Percentiles rank a stretch among this genome's conserved stretches.
phyloP scores from a whole-genome alignment of 92 coral and sea anemone species.

The Virgularia gustaviana region DNA sequence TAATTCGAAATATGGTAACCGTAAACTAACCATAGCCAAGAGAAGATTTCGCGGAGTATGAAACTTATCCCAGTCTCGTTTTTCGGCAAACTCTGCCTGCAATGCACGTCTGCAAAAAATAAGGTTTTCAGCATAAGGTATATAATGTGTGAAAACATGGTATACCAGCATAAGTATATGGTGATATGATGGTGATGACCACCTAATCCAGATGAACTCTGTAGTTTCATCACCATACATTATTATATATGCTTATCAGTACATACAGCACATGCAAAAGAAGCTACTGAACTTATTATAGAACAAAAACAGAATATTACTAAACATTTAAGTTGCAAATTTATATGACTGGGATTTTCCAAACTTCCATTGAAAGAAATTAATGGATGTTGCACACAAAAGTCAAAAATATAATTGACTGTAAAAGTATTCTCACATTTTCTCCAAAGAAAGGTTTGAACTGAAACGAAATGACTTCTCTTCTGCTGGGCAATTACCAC shows the following conservation, averaged over 20 bases:
- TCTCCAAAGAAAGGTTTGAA: slow-evolving; percentile 69
- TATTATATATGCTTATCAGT: no score
- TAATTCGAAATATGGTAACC: background rate
- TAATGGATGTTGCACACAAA: background rate
- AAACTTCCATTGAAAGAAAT: no score
- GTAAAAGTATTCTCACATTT: slow-evolving; percentile 53
- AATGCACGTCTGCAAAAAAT: slow-evolving; percentile 60
- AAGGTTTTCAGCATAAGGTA: background rate
- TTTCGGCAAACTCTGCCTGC: slow-evolving; percentile 75
- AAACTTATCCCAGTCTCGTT: slow-evolving; percentile 92
- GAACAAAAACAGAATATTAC: background rate
- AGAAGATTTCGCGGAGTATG: slow-evolving; percentile 82
- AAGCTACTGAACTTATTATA: no score
- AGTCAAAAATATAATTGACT: background rate
- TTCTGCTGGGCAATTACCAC: background rate
- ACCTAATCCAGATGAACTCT: background rate
- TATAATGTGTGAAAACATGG: background rate
- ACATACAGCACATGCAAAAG: no score
- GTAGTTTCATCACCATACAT: background rate
- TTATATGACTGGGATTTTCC: no score
- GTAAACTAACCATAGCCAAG: slow-evolving; percentile 68
- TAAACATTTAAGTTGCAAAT: no score
- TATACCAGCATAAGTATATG: background rate
- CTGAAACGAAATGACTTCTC: slow-evolving; percentile 54
- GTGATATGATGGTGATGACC: background rate